Percentiles rank a stretch among this genome's conserved stretches.
These are phyloP conservation scores for Gastrophysa polygoni DNA, from an alignment of 2,888 invertebrate species.

Conservation along the genomic window DNA sequence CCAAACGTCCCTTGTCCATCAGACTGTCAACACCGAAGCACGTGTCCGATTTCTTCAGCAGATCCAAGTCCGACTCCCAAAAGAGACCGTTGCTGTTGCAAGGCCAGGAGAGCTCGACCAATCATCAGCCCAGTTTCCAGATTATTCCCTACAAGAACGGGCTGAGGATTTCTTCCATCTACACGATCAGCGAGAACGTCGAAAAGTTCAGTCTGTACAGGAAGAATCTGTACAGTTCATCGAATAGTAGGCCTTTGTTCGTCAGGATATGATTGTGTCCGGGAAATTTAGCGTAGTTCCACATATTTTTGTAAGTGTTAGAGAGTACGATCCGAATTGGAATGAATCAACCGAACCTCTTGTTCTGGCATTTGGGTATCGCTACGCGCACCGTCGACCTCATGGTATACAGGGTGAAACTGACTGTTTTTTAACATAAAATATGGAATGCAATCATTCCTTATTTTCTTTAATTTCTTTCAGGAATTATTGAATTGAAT, in stretches of 20 bases:
- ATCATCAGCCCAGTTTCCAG: slow-evolving; percentile 40
- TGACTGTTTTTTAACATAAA: no score
- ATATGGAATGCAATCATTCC: no score
- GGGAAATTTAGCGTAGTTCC: slow-evolving; percentile 20
- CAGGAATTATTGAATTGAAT: no score
- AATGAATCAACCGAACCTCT: neutral
- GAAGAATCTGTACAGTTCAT: slow-evolving; percentile 57
- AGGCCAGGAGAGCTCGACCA: slow-evolving; percentile 41
- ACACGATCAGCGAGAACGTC: slow-evolving; percentile 57
- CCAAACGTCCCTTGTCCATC: slow-evolving; percentile 59
- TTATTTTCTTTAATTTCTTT: no score
- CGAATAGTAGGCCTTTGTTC: slow-evolving; percentile 59
- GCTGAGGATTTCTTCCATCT: slow-evolving; percentile 62
- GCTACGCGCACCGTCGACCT: no score
- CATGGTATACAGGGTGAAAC: no score
- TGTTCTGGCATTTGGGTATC: no score
- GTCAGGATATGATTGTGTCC: slow-evolving; percentile 53
- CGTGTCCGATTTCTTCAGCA: slow-evolving; percentile 55
- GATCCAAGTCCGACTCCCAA: slow-evolving; percentile 56
- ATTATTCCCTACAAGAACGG: slow-evolving; percentile 56
- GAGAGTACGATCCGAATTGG: neutral
- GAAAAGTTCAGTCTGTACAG: slow-evolving; percentile 56
- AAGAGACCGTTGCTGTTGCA: slow-evolving; percentile 57
- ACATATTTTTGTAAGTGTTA: slow-evolving; percentile 35
- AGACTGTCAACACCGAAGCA: slow-evolving; percentile 57